Evolutionary conservation across 2,113 vertebrate species (phyloP).

Genomic region (Craseonycteris thonglongyai): DNA sequence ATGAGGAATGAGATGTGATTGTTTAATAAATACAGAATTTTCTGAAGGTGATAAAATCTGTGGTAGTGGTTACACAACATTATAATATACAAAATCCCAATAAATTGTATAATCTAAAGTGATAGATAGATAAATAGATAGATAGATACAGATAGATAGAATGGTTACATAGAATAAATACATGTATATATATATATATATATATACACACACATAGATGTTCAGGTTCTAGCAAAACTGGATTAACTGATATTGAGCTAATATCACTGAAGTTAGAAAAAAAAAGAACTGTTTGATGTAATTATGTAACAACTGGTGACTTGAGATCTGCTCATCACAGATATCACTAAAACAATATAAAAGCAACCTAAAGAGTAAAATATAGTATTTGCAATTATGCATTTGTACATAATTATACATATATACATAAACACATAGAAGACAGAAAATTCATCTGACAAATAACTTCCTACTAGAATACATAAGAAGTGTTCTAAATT

Average conservation of each 20-base stretch:
- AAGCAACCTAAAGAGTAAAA: neutral
- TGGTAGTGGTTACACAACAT: neutral
- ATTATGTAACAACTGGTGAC: neutral
- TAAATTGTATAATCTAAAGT: neutral
- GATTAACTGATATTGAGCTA: neutral
- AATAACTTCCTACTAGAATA: neutral
- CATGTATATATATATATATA: neutral
- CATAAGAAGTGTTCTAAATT: neutral
- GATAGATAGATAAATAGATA: neutral
- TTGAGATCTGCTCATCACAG: neutral
- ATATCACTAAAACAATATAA: neutral
- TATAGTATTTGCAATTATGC: neutral
- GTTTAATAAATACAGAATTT: neutral
- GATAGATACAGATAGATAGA: neutral
- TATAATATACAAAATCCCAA: neutral
- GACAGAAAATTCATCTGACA: neutral
- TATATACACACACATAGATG: neutral
- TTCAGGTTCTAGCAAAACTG: neutral
- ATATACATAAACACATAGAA: neutral
- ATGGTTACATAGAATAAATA: neutral
- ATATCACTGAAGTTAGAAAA: neutral
- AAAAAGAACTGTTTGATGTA: neutral
- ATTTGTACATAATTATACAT: neutral
- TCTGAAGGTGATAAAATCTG: neutral
- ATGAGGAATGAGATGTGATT: neutral